Base-by-base conservation (phyloP, 2,888 invertebrate genomes). In the Oscheius myriophilus region DNA sequence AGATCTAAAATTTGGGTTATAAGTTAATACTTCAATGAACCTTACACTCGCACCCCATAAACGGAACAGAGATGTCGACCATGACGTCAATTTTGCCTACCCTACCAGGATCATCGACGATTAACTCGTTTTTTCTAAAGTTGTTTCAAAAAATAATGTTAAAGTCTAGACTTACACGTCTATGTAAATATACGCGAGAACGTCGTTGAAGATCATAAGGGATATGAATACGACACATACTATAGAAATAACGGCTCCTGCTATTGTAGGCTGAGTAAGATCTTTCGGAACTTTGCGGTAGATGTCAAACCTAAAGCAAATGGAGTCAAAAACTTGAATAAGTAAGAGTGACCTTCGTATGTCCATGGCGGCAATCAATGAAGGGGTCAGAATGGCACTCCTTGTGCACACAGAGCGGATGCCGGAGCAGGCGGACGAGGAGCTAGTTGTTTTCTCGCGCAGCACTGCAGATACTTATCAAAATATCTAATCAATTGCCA, bases 211-310 rank as follows among this genome's bases (percentile, higher is more conserved):
- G 21, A 80, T 75, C 80, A 80, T 80, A 51, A 80, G 73, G 9
- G 75, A 23, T 39, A 80, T 80, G 55, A 80, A 80, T 11, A 70
- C 1, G 23, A 77, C 72, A 46, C 78, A 77, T 7, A 63, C 52
- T 11, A 82, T 78, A 2, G 79, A 83, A 41, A 80, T 79, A 4
- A 79, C 63, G 11, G 80, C 80, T 16, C 80, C 80, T 11, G 69
- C 75, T 1, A 88, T 74, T 1, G 90, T 90, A 0, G 90, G 90
- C 82, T 90, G 90, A 0, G 90, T 90, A 68, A 90, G 86, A 82
- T 90, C 90, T 80, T 90, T 90, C 0, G 90, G 90, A 18, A 90
- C 88, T 82, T 90, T 90, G n/a, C 90, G 87, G 79, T 90, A 90
- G 57, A 90, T 89, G 76, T 90, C 90, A 71, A 90, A 88, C 81